phyloP scores from a whole-genome alignment of 2,888 invertebrate species.

The Folsomia candida region DNA sequence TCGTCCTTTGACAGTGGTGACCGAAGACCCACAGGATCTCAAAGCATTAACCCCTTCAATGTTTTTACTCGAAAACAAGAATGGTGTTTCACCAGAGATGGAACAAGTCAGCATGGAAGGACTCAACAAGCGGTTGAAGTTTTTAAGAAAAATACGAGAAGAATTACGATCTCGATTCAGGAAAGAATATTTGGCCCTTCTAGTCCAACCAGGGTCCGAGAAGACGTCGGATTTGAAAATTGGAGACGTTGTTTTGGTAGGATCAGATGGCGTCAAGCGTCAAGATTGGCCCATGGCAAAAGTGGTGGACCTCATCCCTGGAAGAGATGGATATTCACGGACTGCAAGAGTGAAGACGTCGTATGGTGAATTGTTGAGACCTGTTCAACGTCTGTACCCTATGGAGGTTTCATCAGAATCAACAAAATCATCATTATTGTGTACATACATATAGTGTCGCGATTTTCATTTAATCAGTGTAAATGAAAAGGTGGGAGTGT shows the following conservation, averaged over 20 bases:
- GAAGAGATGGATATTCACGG: constrained; percentile 8
- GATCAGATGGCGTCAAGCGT: not conserved
- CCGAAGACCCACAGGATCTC: constrained; percentile 47
- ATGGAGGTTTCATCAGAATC: no score
- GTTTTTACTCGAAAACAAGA: constrained; percentile 14
- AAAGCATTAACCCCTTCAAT: constrained; percentile 26
- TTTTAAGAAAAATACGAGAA: not conserved
- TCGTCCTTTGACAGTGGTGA: constrained; percentile 52
- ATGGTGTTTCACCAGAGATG: not conserved
- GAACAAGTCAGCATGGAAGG: not conserved
- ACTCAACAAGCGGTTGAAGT: not conserved
- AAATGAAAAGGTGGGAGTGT: no score
- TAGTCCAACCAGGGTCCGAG: not conserved
- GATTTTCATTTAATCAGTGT: no score
- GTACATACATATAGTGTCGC: no score
- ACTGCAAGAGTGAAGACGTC: constrained; percentile 12
- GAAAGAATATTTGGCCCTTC: constrained; percentile 1
- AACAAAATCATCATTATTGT: no score
- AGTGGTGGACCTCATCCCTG: constrained; percentile 8
- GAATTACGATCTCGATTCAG: not conserved
- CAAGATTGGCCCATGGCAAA: constrained; percentile 4
- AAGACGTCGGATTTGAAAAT: not conserved
- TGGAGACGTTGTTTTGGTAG: constrained; percentile 12
- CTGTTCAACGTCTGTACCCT: no score
- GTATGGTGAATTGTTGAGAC: no score